Percentiles rank a stretch among this genome's conserved stretches.
These are phyloP conservation scores for Macheiramphus alcinus DNA, from an alignment of 2,113 vertebrate species.

Conservation along the genomic window DNA sequence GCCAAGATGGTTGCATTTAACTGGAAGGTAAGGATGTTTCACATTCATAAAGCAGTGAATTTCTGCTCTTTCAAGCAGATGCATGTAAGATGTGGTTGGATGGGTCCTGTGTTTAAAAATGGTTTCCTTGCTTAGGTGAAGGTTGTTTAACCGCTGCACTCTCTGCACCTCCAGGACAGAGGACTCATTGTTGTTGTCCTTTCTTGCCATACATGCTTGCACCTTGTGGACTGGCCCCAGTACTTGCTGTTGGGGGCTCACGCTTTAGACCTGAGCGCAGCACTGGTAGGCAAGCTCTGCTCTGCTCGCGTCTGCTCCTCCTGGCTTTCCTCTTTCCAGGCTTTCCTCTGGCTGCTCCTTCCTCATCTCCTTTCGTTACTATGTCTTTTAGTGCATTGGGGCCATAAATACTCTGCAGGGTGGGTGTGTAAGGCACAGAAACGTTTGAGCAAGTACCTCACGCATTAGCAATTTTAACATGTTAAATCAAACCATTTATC, in stretches of 20 bases:
- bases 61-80: neutral
- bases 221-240: neutral
- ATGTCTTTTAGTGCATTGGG: neutral
- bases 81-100: neutral
- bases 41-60: neutral
- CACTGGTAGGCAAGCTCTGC: neutral
- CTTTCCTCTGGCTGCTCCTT: neutral
- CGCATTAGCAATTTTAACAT: neutral
- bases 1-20: conserved; percentile 54
- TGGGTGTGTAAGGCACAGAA: neutral
- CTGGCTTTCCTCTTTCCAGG: neutral
- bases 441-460: neutral
- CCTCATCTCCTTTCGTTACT: neutral
- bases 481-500: neutral
- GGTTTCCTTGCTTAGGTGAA: neutral
- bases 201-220: neutral
- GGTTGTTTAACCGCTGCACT: neutral
- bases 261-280: neutral
- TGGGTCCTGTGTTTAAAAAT: neutral
- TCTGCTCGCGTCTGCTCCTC: neutral
- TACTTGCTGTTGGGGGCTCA: neutral
- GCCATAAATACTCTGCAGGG: neutral
- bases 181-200: neutral
- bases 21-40: conserved; percentile 53
- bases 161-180: neutral